Conservation (phyloP, 2,113 vertebrate genomes). For the Phylloscopus trochiloides region DNA sequence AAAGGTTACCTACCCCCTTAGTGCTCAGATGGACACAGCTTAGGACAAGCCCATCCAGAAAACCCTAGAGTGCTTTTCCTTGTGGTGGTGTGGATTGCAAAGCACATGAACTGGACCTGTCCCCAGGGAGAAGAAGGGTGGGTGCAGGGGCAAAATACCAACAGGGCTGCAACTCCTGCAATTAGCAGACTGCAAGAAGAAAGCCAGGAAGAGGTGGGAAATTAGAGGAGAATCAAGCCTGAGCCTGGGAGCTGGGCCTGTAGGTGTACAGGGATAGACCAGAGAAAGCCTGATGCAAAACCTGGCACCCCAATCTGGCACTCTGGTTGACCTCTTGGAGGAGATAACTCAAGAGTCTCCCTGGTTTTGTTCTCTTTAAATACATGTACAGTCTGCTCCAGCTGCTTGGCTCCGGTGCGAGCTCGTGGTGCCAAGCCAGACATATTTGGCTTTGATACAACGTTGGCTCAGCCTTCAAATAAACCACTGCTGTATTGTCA, state of each 20-base stretch:
- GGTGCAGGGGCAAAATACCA: background rate
- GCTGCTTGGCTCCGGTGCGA: slow-evolving; percentile 16
- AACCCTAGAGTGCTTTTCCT: fast-evolving
- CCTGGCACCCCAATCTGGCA: background rate
- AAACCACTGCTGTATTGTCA: background rate
- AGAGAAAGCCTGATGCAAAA: slow-evolving; percentile 1
- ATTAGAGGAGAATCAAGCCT: background rate
- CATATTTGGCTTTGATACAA: slow-evolving; percentile 45
- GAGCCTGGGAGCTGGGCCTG: background rate
- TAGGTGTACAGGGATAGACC: background rate
- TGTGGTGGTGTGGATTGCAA: background rate
- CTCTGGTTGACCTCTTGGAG: slow-evolving; percentile 35
- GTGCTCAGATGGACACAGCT: background rate
- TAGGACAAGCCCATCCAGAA: background rate
- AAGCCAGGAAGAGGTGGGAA: background rate
- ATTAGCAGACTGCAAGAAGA: background rate
- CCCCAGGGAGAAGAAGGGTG: background rate
- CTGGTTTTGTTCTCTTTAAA: slow-evolving; percentile 44
- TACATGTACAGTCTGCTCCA: slow-evolving; percentile 13
- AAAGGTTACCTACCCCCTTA: background rate
- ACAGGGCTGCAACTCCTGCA: background rate
- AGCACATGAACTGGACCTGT: background rate
- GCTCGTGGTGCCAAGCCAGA: slow-evolving; percentile 17
- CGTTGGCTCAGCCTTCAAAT: slow-evolving; percentile 48
- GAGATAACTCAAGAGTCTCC: slow-evolving; percentile 32